phyloP scores from a whole-genome alignment of 53 echinoderm and acorn worm genomes.

The Pentamera pediparva region DNA sequence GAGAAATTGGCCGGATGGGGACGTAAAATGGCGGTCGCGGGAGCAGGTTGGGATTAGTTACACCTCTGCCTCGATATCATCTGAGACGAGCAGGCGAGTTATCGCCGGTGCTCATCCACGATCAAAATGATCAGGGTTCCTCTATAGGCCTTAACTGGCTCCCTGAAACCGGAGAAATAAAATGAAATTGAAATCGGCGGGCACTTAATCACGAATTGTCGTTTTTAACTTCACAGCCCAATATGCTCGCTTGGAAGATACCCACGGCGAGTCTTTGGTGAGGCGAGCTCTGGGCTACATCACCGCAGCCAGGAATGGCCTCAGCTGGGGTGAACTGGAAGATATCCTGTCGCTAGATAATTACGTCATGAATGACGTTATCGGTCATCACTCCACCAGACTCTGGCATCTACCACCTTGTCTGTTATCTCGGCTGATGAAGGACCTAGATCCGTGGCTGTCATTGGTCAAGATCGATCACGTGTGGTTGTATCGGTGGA shows the following conservation, averaged over 20 bases:
- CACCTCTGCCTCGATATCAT: too few relatives aligned
- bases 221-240: slow-evolving; percentile 29
- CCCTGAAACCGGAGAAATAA: too few relatives aligned
- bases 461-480: slow-evolving; percentile 47
- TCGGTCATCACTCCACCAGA: slow-evolving; percentile 34
- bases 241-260: slow-evolving; percentile 49
- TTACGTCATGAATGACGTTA: slow-evolving; percentile 64
- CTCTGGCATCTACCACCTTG: slow-evolving; percentile 65
- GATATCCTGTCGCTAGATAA: slow-evolving; percentile 89
- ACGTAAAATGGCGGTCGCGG: too few relatives aligned
- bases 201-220: too few relatives aligned
- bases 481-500: slow-evolving; percentile 63
- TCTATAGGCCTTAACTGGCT: too few relatives aligned
- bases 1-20: too few relatives aligned
- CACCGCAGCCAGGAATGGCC: slow-evolving; percentile 61
- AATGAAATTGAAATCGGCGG: too few relatives aligned
- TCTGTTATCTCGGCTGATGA: slow-evolving; percentile 65
- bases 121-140: too few relatives aligned
- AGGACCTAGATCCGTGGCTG: slow-evolving; percentile 50
- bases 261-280: slow-evolving; percentile 67
- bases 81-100: too few relatives aligned
- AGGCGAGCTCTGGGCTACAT: slow-evolving; percentile 73
- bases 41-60: too few relatives aligned
- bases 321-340: slow-evolving; percentile 67
- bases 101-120: too few relatives aligned